Percentiles rank a stretch among this genome's conserved stretches.
Evolutionary conservation across 1,140 invertebrate genomes (phyloP).

Genomic region (Halictus rubicundus): DNA sequence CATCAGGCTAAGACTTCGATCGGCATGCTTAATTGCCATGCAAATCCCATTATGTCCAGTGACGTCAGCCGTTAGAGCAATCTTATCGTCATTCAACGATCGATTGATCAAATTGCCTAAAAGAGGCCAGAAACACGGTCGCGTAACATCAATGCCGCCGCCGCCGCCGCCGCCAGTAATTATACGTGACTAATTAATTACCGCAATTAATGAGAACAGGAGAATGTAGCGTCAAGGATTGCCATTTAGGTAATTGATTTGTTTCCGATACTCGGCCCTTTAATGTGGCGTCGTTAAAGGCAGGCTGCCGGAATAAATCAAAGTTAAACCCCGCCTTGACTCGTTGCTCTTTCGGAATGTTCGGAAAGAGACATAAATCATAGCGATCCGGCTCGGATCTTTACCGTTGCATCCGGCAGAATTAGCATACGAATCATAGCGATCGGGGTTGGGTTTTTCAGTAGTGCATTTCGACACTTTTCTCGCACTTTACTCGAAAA

Average conservation of each 20-base stretch:
- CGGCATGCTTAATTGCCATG: neutral
- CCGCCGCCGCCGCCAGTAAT: neutral
- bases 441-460: no score
- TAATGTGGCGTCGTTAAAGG: neutral
- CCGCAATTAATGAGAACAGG: neutral
- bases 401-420: no score
- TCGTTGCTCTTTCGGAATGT: neutral
- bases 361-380: neutral
- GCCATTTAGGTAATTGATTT: constrained; percentile 27
- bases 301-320: neutral
- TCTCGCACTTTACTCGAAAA: no score
- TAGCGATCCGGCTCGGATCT: neutral
- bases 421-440: no score
- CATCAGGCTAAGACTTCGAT: neutral
- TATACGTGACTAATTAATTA: constrained; percentile 26
- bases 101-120: neutral
- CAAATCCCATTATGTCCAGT: neutral
- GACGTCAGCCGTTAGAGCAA: neutral
- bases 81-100: constrained; percentile 3
- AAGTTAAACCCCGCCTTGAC: neutral
- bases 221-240: neutral
- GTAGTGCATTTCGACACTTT: no score
- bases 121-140: neutral
- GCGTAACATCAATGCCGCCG: neutral
- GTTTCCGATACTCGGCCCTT: constrained; percentile 19